phyloP scores from a whole-genome alignment of 2,888 invertebrate genomes.

The Cheiracanthium punctorium region DNA sequence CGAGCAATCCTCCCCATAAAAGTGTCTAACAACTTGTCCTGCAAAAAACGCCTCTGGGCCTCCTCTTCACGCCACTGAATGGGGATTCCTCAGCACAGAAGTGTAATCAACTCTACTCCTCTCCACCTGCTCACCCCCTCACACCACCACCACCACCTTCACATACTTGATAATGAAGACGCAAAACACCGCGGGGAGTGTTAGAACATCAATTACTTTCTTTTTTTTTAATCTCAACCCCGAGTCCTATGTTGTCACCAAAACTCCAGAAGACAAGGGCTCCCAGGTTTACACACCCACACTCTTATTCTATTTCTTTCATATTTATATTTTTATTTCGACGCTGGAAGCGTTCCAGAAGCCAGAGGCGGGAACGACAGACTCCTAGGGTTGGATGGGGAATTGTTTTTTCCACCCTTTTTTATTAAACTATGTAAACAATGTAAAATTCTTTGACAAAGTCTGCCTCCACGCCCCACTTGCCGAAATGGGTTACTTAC shows the following conservation, averaged over 20 bases:
- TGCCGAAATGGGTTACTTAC: too few species aligned
- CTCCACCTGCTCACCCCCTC: not conserved
- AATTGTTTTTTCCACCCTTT: too few species aligned
- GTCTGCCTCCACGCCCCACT: too few species aligned
- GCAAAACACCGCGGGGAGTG: constrained; percentile 1
- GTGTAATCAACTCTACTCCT: not conserved
- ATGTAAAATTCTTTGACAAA: too few species aligned
- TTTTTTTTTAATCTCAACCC: not conserved
- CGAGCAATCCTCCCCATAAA: not conserved
- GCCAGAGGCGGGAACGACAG: not conserved
- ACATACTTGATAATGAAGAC: constrained; percentile 11
- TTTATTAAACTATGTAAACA: too few species aligned
- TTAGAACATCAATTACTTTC: not conserved
- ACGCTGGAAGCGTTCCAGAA: not conserved
- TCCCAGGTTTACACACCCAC: too few species aligned
- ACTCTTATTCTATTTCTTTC: not conserved
- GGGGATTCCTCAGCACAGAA: not conserved
- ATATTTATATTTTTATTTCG: not conserved
- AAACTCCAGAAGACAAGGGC: too few species aligned
- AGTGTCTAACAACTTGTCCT: not conserved
- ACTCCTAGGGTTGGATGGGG: not conserved
- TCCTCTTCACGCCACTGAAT: not conserved
- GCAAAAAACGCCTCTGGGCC: not conserved
- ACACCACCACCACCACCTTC: not conserved
- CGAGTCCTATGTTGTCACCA: not conserved